phyloP scores from a whole-genome alignment of 30 jellyfish, hydroid and myxozoan species.

The Pseudorhiza aurosa region DNA sequence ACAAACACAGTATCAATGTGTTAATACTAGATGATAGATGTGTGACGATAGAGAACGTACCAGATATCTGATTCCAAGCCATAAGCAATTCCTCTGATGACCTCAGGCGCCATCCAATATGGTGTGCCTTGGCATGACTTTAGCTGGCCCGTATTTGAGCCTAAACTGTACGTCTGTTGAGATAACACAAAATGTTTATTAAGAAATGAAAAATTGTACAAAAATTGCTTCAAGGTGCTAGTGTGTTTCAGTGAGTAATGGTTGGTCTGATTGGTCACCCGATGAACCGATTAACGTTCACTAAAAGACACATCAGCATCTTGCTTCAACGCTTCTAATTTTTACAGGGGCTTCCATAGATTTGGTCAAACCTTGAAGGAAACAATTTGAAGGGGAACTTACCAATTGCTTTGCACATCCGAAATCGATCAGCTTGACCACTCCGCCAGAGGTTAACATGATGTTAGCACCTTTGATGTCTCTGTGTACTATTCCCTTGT shows the following conservation, averaged over 20 bases:
- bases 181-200: not conserved
- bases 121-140: constrained; percentile 91
- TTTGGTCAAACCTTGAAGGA: too few species aligned
- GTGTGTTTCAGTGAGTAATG: too few species aligned
- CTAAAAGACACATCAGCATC: too few species aligned
- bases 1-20: too few species aligned
- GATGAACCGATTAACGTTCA: too few species aligned
- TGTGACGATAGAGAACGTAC: constrained; percentile 56
- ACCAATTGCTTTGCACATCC: constrained; percentile 95
- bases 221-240: too few species aligned
- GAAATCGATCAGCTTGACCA: constrained; percentile 86
- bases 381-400: constrained; percentile 1
- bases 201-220: too few species aligned
- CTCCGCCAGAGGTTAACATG: constrained; percentile 76
- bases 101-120: constrained; percentile 98
- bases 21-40: too few species aligned
- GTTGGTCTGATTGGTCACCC: too few species aligned
- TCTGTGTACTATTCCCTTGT: constrained; percentile 84
- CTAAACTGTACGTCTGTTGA: constrained; percentile 69
- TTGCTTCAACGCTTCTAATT: too few species aligned
- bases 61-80: constrained; percentile 84
- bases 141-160: constrained; percentile 20
- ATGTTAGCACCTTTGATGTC: constrained; percentile 93
- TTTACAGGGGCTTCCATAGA: too few species aligned
- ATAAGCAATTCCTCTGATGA: constrained; percentile 77